phyloP scores from a whole-genome alignment of 2,113 vertebrate genomes.

The Steatornis caripensis region DNA sequence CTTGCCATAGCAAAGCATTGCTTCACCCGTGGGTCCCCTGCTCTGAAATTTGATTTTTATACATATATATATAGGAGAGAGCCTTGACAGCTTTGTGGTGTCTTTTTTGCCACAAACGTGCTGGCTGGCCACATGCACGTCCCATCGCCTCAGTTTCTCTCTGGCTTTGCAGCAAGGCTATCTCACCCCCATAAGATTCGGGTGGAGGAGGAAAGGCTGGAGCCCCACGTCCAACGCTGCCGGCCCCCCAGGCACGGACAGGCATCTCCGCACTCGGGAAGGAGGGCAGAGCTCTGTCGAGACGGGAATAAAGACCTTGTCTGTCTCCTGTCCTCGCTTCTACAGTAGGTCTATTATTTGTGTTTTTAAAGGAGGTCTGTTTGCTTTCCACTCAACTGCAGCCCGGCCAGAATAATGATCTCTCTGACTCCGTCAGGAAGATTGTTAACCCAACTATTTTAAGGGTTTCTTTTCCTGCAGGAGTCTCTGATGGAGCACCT shows the following conservation, averaged over 20 bases:
- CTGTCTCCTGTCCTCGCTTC: background rate
- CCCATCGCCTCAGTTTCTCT: background rate
- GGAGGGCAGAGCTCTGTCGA: background rate
- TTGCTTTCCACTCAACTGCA: background rate
- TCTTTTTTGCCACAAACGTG: fast-evolving
- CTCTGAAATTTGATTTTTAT: background rate
- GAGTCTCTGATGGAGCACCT: background rate
- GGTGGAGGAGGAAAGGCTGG: background rate
- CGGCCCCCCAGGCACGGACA: background rate
- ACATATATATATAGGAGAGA: fast-evolving
- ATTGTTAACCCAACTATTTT: background rate
- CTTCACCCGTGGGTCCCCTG: background rate
- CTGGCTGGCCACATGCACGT: background rate
- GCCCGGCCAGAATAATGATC: background rate
- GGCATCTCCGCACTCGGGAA: background rate
- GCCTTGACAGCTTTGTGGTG: no score
- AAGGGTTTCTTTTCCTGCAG: background rate
- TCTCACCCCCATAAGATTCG: background rate
- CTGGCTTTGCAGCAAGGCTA: background rate
- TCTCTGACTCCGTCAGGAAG: background rate
- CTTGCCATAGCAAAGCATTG: background rate
- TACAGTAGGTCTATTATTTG: constrained; percentile 18
- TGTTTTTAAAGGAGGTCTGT: background rate
- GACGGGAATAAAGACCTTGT: background rate
- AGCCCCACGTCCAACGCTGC: fast-evolving